phyloP scores from a whole-genome alignment of 2,888 invertebrate species.

The Diadromus collaris region DNA sequence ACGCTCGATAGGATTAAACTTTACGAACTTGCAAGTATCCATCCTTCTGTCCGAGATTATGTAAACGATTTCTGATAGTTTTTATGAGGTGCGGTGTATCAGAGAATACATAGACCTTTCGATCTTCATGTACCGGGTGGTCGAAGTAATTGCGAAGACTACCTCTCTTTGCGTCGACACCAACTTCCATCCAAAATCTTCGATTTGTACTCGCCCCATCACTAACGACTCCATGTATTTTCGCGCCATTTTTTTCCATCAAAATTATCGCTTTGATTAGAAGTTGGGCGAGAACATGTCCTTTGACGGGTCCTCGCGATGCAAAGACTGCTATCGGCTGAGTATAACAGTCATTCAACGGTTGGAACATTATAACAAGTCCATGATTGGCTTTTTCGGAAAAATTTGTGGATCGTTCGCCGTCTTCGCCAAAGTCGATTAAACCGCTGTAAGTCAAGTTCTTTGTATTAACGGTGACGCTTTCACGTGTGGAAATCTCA shows the following conservation, averaged over 20 bases:
- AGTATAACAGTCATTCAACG: conserved; percentile 44
- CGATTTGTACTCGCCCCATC: conserved; percentile 59
- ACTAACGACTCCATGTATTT: conserved; percentile 51
- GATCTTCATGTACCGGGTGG: conserved; percentile 48
- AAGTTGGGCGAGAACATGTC: conserved; percentile 36
- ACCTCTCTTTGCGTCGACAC: conserved; percentile 43
- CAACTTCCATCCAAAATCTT: conserved; percentile 60
- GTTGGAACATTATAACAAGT: conserved; percentile 60
- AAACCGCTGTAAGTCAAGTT: conserved; percentile 50
- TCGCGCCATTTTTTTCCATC: conserved; percentile 52
- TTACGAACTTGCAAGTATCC: conserved; percentile 2
- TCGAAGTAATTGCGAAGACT: conserved; percentile 39
- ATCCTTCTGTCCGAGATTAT: neutral
- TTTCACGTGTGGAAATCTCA: conserved; percentile 52
- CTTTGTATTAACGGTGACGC: conserved; percentile 42
- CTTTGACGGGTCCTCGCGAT: conserved; percentile 36
- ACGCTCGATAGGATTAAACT: no score
- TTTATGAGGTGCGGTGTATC: conserved; percentile 4
- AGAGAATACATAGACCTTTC: conserved; percentile 40
- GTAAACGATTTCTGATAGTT: conserved; percentile 8
- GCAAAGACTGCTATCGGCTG: conserved; percentile 59
- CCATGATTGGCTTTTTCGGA: conserved; percentile 50
- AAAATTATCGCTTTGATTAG: conserved; percentile 52
- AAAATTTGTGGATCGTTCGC: conserved; percentile 17
- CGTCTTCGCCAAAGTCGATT: conserved; percentile 50